Evolutionary conservation across 2,113 vertebrate genomes (phyloP).

Genomic region (Dicaeum eximium): DNA sequence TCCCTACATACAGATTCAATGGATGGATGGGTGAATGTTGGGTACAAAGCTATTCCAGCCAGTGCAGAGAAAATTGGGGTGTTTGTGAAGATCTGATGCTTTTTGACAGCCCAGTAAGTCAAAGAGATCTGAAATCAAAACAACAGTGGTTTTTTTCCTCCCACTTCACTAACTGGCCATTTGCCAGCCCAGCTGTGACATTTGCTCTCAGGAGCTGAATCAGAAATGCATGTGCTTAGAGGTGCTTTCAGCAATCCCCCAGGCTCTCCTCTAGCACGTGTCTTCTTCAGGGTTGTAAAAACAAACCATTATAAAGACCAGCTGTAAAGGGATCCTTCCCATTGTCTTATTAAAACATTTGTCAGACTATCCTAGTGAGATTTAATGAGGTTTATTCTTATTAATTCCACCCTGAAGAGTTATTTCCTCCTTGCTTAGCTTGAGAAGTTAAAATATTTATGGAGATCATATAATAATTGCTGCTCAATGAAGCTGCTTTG

Average conservation of each 20-base stretch:
- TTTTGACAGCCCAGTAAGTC: not conserved
- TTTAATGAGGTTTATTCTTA: constrained; percentile 49
- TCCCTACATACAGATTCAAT: not conserved
- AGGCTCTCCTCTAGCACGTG: not conserved
- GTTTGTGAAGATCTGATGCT: not conserved
- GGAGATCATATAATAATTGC: constrained; percentile 25
- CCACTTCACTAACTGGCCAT: not conserved
- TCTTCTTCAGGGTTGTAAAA: not conserved
- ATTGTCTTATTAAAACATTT: constrained; percentile 48
- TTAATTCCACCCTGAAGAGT: constrained; percentile 34
- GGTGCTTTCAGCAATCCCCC: not conserved
- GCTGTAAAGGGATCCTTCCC: constrained; percentile 9
- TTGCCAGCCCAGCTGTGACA: not conserved
- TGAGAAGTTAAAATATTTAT: constrained; percentile 58
- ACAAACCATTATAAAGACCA: not conserved
- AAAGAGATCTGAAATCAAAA: not conserved
- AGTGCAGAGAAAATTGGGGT: not conserved
- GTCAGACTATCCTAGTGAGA: constrained; percentile 30
- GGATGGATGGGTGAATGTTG: not conserved
- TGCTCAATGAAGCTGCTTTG: not conserved
- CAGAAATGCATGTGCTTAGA: not conserved
- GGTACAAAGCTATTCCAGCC: not conserved
- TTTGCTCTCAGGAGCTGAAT: not conserved
- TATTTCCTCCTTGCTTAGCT: constrained; percentile 9
- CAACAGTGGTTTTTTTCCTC: not conserved